A percentile compares a stretch with the other conserved stretches of the same genome.
Conservation (phyloP, 2,888 invertebrate species). For the Cremastobaeus sp. region DNA sequence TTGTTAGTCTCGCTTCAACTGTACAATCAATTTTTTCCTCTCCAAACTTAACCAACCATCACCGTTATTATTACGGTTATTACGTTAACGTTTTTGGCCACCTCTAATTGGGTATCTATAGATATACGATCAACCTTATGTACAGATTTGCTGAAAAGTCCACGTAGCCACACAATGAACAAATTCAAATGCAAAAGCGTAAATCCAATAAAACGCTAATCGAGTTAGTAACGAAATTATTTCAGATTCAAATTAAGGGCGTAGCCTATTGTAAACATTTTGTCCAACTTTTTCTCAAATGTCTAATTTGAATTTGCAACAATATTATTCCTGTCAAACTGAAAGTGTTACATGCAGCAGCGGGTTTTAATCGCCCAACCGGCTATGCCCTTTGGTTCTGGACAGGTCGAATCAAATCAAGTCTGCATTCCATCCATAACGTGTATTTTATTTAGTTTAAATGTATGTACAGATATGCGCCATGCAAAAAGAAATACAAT, state of each 20-base stretch:
- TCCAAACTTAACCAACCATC: constrained; percentile 17
- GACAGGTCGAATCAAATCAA: too few relatives aligned
- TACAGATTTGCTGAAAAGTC: too few relatives aligned
- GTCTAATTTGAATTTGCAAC: too few relatives aligned
- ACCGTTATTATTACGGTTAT: constrained; percentile 20
- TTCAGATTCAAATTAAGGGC: too few relatives aligned
- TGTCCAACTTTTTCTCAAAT: too few relatives aligned
- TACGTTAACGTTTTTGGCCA: too few relatives aligned
- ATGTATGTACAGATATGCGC: constrained; percentile 54
- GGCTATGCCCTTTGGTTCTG: too few relatives aligned
- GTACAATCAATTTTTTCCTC: too few relatives aligned
- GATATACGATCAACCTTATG: constrained; percentile 6
- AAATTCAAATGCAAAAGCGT: constrained; percentile 8
- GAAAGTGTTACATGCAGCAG: too few relatives aligned
- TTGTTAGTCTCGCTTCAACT: constrained; percentile 5
- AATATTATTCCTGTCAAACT: not conserved
- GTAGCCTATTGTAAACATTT: too few relatives aligned
- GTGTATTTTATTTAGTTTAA: constrained; percentile 44
- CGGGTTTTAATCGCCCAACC: too few relatives aligned
- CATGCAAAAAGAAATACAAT: constrained; percentile 51
- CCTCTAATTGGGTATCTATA: constrained; percentile 28
- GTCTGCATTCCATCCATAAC: constrained; percentile 39
- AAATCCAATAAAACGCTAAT: not conserved
- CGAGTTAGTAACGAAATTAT: constrained; percentile 33
- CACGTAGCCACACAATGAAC: constrained; percentile 6